These are phyloP conservation scores for Muntiacus muntjak DNA, from an alignment of 2,113 vertebrate genomes.

Conservation along the genomic window DNA sequence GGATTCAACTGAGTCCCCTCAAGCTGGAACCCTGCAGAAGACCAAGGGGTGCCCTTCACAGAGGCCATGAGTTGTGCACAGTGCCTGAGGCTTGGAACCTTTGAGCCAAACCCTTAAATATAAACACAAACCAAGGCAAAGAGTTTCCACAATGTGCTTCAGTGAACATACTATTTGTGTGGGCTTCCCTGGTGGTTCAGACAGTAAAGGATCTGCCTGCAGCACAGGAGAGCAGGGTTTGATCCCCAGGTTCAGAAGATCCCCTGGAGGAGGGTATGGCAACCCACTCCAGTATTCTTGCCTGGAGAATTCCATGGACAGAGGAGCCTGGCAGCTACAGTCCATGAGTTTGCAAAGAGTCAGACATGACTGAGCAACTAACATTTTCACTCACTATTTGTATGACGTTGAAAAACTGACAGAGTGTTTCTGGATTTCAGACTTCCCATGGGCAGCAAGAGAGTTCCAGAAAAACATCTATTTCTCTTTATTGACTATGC, in stretches of 20 bases:
- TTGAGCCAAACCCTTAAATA: not conserved
- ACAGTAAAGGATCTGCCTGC: not conserved
- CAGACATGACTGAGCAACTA: not conserved
- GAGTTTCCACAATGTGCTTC: not conserved
- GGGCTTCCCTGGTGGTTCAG: not conserved
- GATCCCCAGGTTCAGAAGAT: not conserved
- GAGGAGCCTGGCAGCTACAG: not conserved
- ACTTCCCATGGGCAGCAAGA: not conserved
- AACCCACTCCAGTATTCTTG: not conserved
- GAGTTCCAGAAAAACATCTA: no score
- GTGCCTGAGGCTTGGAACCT: not conserved
- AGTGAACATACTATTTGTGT: not conserved
- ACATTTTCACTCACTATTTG: not conserved
- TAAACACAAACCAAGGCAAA: not conserved
- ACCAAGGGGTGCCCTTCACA: not conserved
- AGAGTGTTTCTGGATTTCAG: not conserved
- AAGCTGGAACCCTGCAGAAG: not conserved
- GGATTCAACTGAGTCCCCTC: not conserved
- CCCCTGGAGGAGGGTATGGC: not conserved
- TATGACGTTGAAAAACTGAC: not conserved
- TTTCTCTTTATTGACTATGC: no score
- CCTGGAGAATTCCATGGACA: not conserved
- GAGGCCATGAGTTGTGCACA: not conserved
- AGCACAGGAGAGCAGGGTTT: not conserved
- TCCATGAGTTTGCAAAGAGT: not conserved